Evolutionary conservation across 2,797 vertebrate genomes (phyloP), one percentile per base, ranked within the genome.

Genomic region (Chiroxiphia lanceolata): DNA sequence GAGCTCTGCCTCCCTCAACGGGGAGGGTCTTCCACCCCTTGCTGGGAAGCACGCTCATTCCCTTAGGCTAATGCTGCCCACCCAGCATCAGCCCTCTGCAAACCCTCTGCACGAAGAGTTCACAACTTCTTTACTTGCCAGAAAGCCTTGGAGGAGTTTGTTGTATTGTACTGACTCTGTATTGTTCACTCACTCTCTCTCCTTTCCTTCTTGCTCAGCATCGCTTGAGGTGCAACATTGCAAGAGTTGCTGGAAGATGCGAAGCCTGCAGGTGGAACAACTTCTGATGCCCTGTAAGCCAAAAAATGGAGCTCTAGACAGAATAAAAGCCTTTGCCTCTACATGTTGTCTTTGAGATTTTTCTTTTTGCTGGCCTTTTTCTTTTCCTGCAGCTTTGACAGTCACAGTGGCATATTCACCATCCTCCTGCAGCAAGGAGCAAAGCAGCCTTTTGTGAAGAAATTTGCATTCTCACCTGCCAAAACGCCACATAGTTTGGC

Each of bases 251-350:
- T 64, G 53, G 77, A 80, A 87, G 75, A 76, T 13, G 44, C 53
- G 48, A 83, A 77, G 38, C 34, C 75, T 54, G 36, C 45, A 59
- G 10, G 11, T 42, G 48, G 68, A 89, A 68, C 68, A 64, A 47
- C 22, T 79, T 87, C 40, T 78, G 54, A 27, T 34, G 25, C 18
- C 48, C 6, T 25, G 11, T 38, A 47, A 92, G 31, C 47, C 36
- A 70, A 81, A 90, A 75, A 42, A 4, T 1, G 4, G 47, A 78
- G 48, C 54, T 87, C 40, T 68, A 57, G 61, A 29, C 0, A 6
- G 36, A 97, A 96, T 97, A 95, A 97, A 97, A 85, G 26, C 27
- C 50, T 89, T 87, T 16, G 9, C 33, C 64, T 89, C 40, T 53
- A 56, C 13, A 6, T 3, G 9, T 42, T 81, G 57, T 29, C 53